Conservation (phyloP, 2,888 invertebrate genomes). For the Plagodis dolabraria region DNA sequence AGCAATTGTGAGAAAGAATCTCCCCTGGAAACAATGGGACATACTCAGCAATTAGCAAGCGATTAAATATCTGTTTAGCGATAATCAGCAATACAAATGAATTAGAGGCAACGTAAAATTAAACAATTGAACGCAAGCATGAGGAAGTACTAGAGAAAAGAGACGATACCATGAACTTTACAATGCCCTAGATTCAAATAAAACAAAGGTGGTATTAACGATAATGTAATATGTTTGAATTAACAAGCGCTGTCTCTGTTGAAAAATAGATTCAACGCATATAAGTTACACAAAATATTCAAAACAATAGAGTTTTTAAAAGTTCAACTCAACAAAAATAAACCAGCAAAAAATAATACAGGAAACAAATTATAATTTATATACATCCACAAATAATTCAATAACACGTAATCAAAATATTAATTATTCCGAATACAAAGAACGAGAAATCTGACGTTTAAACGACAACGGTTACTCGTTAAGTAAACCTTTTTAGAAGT, state of each 20-base stretch:
- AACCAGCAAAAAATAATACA: no score
- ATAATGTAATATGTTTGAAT: no score
- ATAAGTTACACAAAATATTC: no score
- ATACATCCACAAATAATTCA: no score
- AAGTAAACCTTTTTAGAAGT: constrained; percentile 8
- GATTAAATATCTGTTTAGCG: constrained; percentile 77
- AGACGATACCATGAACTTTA: constrained; percentile 12
- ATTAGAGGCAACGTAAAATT: constrained; percentile 46
- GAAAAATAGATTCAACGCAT: no score
- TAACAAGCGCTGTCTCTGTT: no score
- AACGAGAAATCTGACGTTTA: neutral
- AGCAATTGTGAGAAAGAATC: constrained; percentile 81
- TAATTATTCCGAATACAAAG: neutral
- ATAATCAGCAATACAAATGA: constrained; percentile 58
- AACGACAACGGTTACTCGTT: neutral
- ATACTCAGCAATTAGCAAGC: constrained; percentile 75
- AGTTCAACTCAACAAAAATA: no score
- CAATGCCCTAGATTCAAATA: no score
- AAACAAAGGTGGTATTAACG: no score
- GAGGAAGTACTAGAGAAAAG: constrained; percentile 28
- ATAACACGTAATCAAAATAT: no score
- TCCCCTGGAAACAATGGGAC: constrained; percentile 69
- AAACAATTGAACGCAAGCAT: constrained; percentile 40
- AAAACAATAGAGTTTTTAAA: no score
- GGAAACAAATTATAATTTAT: no score